These are phyloP conservation scores for Drosophila imparisetae DNA, from an alignment of 2,888 invertebrate species.

Conservation along the genomic window DNA sequence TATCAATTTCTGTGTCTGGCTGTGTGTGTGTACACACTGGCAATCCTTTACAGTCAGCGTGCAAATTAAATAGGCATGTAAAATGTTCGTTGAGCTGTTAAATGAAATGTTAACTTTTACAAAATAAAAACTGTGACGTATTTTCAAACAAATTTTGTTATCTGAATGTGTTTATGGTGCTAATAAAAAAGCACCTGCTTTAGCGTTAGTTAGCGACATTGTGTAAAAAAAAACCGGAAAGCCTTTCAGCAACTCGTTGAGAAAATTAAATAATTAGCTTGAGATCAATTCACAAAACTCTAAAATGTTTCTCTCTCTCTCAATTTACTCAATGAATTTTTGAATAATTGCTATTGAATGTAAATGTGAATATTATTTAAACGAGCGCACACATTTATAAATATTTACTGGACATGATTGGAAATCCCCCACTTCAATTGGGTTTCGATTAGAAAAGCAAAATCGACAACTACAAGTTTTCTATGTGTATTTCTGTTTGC, in stretches of 20 bases:
- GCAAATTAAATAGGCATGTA: conserved; percentile 15
- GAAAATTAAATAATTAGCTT: not conserved
- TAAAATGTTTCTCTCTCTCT: not conserved
- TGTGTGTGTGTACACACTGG: conserved; percentile 36
- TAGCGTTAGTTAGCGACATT: conserved; percentile 8
- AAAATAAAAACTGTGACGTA: conserved; percentile 21
- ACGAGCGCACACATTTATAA: not conserved
- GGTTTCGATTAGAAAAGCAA: conserved; percentile 16
- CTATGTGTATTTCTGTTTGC: conserved; percentile 10
- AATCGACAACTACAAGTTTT: not conserved
- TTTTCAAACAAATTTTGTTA: conserved; percentile 17
- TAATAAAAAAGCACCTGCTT: conserved; percentile 28
- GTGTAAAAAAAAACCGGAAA: conserved; percentile 4
- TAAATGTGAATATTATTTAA: conserved; percentile 12
- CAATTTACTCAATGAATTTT: conserved; percentile 31
- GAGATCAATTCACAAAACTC: conserved; percentile 3
- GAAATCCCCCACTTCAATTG: conserved; percentile 42
- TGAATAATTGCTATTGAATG: conserved; percentile 38
- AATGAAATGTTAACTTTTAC: not conserved
- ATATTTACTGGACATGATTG: conserved; percentile 8
- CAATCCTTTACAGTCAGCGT: conserved; percentile 33
- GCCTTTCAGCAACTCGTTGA: conserved; percentile 18
- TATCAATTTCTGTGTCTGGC: not conserved
- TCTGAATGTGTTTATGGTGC: conserved; percentile 15
- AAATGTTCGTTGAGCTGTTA: conserved; percentile 21